Base-by-base conservation (phyloP, 2,797 vertebrate species). In the Ibycter americanus region DNA sequence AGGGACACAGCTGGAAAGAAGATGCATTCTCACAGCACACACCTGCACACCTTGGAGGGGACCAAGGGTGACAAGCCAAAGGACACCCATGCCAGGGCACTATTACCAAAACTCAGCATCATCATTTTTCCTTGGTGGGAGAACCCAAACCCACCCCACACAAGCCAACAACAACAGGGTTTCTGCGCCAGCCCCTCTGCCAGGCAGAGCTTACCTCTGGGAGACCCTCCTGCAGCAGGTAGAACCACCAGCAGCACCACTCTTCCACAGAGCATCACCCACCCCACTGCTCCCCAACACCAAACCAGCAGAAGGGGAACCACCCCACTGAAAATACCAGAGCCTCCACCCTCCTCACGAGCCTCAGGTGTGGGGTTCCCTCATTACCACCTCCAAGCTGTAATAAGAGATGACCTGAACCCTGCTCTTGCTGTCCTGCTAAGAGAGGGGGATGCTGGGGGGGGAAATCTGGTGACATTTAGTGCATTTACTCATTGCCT, bases 21-120 rank as follows among this genome's bases (percentile, higher is more conserved):
- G 15, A 34, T 4, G 9, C 8, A 4, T 15, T 25, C 25, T 21
- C 67, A 6, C 2, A 0, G n/a, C 0, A 0, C 47, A 7, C 54
- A 56, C 16, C 66, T 20, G 5, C 55, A 49, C 10, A 2, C 9
- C 66, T 51, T 26, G 6, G 32, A 73, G 42, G 19, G 8, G 6
- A 34, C 62, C 25, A 14, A 27, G 47, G 38, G 32, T 4, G 29
- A n/a, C 51, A 25, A 58, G 7, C 29, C 79, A 63, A 29, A 59
- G 68, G 44, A 44, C 32, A 31, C 6, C 21, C 46, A 1, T 0
- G 5, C 2, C 2, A 0, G 8, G 5, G 9, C 5, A 29, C 15
- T 36, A 29, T 32, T 59, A 29, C 42, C 55, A 47, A 38, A 40
- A 44, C 44, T 47, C 76, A 90, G 17, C 12, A 4, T 1, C 42